phyloP scores from a whole-genome alignment of 2,888 invertebrate genomes.

The Blera fallax region DNA sequence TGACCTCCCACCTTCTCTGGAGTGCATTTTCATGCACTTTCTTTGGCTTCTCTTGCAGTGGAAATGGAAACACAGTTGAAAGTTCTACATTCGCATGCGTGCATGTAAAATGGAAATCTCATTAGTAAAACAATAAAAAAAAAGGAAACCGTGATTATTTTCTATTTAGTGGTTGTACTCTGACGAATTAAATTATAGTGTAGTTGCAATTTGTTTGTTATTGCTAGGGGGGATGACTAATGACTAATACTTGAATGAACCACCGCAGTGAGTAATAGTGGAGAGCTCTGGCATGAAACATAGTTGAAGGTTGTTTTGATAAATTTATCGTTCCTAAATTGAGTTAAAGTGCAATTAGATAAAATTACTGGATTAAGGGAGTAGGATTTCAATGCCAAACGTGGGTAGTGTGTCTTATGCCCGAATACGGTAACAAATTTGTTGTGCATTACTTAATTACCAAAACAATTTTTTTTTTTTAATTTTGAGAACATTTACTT shows the following conservation, averaged over 20 bases:
- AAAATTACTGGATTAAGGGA: background rate
- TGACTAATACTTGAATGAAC: constrained; percentile 15
- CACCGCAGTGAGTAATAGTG: constrained; percentile 47
- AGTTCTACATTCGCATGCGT: constrained; percentile 64
- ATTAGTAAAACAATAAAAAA: constrained; percentile 35
- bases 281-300: background rate
- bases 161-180: background rate
- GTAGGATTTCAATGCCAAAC: constrained; percentile 31
- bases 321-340: constrained; percentile 40
- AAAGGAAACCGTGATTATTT: constrained; percentile 29
- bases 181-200: constrained; percentile 19
- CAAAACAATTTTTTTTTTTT: constrained; percentile 22
- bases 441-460: constrained; percentile 19
- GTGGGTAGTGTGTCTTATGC: background rate
- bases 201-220: constrained; percentile 12
- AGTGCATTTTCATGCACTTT: constrained; percentile 63
- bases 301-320: constrained; percentile 45
- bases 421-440: constrained; percentile 12
- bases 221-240: background rate
- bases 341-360: constrained; percentile 38
- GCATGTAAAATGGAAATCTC: constrained; percentile 48
- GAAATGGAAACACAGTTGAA: constrained; percentile 41
- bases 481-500: background rate
- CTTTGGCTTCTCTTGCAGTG: constrained; percentile 62
- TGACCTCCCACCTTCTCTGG: constrained; percentile 55